Conservation (phyloP, 2,113 vertebrate species). For the Regulus satrapa region DNA sequence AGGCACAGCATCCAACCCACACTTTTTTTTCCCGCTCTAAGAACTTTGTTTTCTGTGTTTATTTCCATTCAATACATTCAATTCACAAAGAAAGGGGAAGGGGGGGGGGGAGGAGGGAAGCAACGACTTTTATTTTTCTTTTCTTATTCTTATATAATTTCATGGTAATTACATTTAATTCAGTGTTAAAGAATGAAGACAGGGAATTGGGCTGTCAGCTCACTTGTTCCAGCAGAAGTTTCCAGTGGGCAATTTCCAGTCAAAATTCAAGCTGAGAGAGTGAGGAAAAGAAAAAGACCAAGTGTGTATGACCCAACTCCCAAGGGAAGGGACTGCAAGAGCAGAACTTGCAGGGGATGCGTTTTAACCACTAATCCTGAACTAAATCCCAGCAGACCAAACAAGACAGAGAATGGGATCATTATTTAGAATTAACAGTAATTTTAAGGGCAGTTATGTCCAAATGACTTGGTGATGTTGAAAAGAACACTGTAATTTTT, state of each 20-base stretch:
- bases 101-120: neutral
- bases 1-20: neutral
- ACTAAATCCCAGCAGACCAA: neutral
- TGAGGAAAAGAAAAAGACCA: neutral
- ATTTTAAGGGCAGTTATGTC: neutral
- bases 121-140: neutral
- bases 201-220: neutral
- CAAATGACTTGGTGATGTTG: neutral
- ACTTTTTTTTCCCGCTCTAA: neutral
- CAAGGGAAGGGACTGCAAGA: neutral
- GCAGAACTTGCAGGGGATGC: neutral
- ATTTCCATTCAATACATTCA: neutral
- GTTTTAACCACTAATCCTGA: neutral
- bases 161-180: neutral
- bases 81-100: neutral
- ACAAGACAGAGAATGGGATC: neutral
- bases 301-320: neutral
- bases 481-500: neutral
- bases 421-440: neutral
- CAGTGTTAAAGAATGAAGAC: neutral
- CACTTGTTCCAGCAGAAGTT: neutral
- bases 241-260: neutral
- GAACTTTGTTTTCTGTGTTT: neutral
- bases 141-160: neutral
- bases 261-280: neutral